phyloP scores from a whole-genome alignment of 2,888 invertebrate species.

The Coleophora deauratella region DNA sequence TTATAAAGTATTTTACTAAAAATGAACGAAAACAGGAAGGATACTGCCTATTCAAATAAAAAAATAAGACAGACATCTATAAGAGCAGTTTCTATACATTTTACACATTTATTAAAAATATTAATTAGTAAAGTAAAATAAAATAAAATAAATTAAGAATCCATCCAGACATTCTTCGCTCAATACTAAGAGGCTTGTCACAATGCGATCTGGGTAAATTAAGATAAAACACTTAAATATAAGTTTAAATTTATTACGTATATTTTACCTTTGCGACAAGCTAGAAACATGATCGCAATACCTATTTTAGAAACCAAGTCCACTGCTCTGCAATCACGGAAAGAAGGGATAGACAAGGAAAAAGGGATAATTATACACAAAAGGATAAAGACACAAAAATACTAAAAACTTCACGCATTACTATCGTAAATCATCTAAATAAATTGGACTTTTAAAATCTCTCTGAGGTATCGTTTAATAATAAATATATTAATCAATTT shows the following conservation, averaged over 20 bases:
- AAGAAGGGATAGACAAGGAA: slow-evolving; percentile 16
- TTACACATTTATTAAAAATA: slow-evolving; percentile 49
- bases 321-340: slow-evolving; percentile 69
- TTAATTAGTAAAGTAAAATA: slow-evolving; percentile 29
- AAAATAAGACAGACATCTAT: slow-evolving; percentile 63
- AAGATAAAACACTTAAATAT: slow-evolving; percentile 28
- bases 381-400: no score
- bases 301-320: slow-evolving; percentile 71
- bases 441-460: no score
- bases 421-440: no score
- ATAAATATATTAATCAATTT: no score
- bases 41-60: slow-evolving; percentile 65
- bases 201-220: slow-evolving; percentile 48
- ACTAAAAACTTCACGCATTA: no score
- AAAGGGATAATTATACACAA: slow-evolving; percentile 6
- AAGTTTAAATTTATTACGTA: slow-evolving; percentile 26
- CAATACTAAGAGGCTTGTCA: slow-evolving; percentile 49
- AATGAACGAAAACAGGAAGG: slow-evolving; percentile 30
- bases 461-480: no score
- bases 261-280: slow-evolving; percentile 68
- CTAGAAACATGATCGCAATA: slow-evolving; percentile 50
- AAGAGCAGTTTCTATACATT: slow-evolving; percentile 62
- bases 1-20: slow-evolving; percentile 9
- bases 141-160: slow-evolving; percentile 28
- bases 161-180: slow-evolving; percentile 43